A percentile compares a stretch with the other conserved stretches of the same genome.
Evolutionary conservation across 2,113 vertebrate genomes (phyloP).

Genomic region (Capreolus pygargus): DNA sequence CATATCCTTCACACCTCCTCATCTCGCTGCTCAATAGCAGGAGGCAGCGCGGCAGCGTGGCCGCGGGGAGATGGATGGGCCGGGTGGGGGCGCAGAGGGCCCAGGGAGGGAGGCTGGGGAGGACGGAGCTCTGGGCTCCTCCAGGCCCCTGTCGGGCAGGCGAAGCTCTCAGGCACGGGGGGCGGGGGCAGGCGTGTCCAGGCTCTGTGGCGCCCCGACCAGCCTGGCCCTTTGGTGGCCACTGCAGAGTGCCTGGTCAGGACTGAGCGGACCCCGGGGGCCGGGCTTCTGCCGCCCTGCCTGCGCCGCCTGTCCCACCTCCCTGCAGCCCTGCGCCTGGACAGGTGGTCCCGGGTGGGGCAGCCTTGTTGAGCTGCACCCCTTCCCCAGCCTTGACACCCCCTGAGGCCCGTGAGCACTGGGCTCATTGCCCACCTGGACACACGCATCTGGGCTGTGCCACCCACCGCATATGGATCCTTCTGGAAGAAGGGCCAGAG

Average conservation of each 20-base stretch:
- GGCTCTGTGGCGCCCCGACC: neutral
- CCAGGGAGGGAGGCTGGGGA: rapidly evolving
- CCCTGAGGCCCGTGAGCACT: too few relatives aligned
- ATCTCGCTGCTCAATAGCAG: slow-evolving; percentile 60
- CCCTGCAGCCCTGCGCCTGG: neutral
- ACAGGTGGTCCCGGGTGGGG: neutral
- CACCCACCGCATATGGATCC: neutral
- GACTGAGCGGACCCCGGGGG: neutral
- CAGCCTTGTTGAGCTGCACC: neutral
- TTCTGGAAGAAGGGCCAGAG: neutral
- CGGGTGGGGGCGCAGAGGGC: rapidly evolving
- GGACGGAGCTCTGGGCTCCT: neutral
- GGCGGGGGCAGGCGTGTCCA: neutral
- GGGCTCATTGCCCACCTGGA: neutral
- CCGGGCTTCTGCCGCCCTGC: neutral
- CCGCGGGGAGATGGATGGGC: slow-evolving; percentile 65
- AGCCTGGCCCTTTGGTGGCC: rapidly evolving
- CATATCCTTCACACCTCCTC: slow-evolving; percentile 71
- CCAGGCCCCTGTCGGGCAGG: neutral
- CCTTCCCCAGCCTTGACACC: neutral
- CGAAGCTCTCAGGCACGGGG: neutral
- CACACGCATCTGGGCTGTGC: neutral
- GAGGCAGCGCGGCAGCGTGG: slow-evolving; percentile 15
- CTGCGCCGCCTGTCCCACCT: neutral
- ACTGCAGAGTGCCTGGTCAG: neutral